A percentile compares a stretch with the other conserved stretches of the same genome.
Evolutionary conservation across 2,113 vertebrate species (phyloP).

Genomic region (Cololabis saira): DNA sequence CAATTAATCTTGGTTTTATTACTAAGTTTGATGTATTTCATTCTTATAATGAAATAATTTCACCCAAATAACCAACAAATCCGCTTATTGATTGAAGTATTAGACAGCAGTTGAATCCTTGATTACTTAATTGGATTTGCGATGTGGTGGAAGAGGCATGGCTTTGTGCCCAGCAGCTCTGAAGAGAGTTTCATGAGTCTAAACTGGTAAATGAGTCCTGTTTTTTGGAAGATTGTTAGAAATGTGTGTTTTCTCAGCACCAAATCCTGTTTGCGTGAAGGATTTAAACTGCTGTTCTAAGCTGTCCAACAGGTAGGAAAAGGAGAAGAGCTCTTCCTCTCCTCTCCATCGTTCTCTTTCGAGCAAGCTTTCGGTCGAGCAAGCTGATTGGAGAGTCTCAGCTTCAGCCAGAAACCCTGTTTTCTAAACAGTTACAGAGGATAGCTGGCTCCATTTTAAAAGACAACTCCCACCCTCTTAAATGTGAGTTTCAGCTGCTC

Average conservation of each 20-base stretch:
- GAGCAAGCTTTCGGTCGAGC: too few species aligned
- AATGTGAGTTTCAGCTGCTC: too few species aligned
- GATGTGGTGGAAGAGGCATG: slow-evolving; percentile 40
- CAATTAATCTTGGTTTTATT: slow-evolving; percentile 33
- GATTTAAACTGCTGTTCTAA: slow-evolving; percentile 15
- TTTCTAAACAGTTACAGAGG: too few species aligned
- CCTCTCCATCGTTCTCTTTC: too few species aligned
- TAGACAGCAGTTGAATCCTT: slow-evolving; percentile 48
- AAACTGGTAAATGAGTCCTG: slow-evolving; percentile 30
- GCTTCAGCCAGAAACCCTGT: too few species aligned
- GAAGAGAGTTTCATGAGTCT: slow-evolving; percentile 51
- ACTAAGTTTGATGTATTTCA: slow-evolving; percentile 27
- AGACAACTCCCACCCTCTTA: too few species aligned
- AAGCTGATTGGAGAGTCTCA: too few species aligned
- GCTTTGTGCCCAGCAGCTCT: slow-evolving; percentile 40
- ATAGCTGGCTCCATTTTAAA: too few species aligned
- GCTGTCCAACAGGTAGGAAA: slow-evolving; percentile 41
- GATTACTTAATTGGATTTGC: slow-evolving; percentile 65
- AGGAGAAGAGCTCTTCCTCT: slow-evolving; percentile 33
- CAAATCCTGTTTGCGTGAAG: slow-evolving; percentile 29
- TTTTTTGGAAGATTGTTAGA: slow-evolving; percentile 36
- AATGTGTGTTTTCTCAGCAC: slow-evolving; percentile 17
- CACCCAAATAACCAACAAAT: slow-evolving; percentile 24
- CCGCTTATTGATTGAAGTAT: slow-evolving; percentile 55
- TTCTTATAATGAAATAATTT: slow-evolving; percentile 29